Conservation (phyloP, 2,888 invertebrate genomes). For the Scaptodrosophila latifasciaeformis region DNA sequence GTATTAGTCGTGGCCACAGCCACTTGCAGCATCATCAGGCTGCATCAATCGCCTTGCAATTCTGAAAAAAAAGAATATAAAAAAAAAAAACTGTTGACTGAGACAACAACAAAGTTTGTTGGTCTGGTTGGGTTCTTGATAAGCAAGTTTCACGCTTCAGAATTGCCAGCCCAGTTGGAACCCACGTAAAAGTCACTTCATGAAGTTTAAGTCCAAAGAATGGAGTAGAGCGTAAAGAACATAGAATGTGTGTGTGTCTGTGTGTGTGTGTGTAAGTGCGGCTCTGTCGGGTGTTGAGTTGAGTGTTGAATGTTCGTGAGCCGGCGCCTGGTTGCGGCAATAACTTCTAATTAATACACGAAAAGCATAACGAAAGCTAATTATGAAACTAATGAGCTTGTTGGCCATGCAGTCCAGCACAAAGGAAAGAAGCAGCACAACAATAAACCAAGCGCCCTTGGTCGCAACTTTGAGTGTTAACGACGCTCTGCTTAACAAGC, state of each 20-base stretch:
- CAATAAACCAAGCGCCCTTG: constrained; percentile 7
- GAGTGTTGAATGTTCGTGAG: constrained; percentile 39
- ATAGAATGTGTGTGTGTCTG: constrained; percentile 16
- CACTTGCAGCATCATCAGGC: background rate
- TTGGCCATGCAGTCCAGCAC: constrained; percentile 48
- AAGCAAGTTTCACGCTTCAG: constrained; percentile 32
- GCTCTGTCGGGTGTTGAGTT: constrained; percentile 35
- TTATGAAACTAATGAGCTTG: constrained; percentile 68
- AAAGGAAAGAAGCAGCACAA: constrained; percentile 8
- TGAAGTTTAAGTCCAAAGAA: too few relatives aligned
- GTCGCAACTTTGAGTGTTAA: constrained; percentile 48
- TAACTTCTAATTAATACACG: constrained; percentile 68
- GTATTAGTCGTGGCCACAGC: constrained; percentile 54
- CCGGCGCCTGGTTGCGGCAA: constrained; percentile 55
- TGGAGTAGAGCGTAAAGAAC: background rate
- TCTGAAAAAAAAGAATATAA: constrained; percentile 6
- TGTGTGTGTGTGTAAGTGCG: background rate
- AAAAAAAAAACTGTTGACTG: constrained; percentile 18
- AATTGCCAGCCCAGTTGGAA: too few relatives aligned
- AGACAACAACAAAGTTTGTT: constrained; percentile 20
- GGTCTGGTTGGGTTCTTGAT: too few relatives aligned
- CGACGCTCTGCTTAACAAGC: constrained; percentile 66
- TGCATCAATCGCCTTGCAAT: background rate
- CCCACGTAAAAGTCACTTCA: too few relatives aligned
- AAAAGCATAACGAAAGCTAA: constrained; percentile 69